Conservation (phyloP, 2,888 invertebrate species). For the Phaonia tiefii region DNA sequence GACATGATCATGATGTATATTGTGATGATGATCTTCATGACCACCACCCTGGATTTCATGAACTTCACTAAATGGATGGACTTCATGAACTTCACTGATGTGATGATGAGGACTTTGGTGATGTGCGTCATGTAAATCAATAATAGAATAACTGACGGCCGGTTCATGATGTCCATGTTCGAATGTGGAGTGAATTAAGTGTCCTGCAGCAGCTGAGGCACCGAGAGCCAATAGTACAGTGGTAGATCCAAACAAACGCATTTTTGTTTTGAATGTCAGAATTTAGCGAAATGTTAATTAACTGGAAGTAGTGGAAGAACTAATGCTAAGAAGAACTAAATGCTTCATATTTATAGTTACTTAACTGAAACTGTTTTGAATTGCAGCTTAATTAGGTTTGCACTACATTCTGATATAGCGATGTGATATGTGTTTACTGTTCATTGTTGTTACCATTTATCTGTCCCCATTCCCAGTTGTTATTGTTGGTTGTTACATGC, state of each 20-base stretch:
- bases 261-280: not conserved
- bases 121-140: too few species aligned
- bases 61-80: too few species aligned
- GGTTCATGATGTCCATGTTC: conserved; percentile 9
- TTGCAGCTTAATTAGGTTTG: too few species aligned
- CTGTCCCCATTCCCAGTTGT: too few species aligned
- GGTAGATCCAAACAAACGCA: not conserved
- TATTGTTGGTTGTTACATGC: too few species aligned
- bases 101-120: too few species aligned
- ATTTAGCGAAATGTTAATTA: not conserved
- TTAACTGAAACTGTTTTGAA: too few species aligned
- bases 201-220: not conserved
- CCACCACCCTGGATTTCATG: conserved; percentile 7
- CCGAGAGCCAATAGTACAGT: not conserved
- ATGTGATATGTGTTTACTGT: too few species aligned
- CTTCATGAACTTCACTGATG: too few species aligned
- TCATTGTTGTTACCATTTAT: too few species aligned
- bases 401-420: too few species aligned
- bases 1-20: conserved; percentile 3
- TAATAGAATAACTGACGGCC: not conserved
- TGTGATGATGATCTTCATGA: conserved; percentile 63
- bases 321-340: not conserved
- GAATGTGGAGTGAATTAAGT: not conserved
- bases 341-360: not conserved
- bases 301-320: not conserved